Base-by-base conservation (phyloP, 2,888 invertebrate species). In the Xestia xanthographa region DNA sequence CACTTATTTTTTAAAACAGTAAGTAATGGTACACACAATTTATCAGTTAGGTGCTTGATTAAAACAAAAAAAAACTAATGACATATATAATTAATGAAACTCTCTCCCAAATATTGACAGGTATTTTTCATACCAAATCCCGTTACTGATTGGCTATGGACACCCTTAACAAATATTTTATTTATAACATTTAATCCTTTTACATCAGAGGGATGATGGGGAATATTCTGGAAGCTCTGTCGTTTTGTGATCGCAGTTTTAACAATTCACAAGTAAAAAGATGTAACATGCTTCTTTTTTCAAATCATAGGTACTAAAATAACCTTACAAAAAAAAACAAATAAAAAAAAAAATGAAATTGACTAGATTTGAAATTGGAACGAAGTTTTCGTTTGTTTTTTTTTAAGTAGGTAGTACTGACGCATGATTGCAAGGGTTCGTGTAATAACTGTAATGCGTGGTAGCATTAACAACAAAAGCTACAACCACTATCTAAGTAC, bases 141-240 rank as follows among this genome's bases (percentile, higher is more conserved):
- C 29, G 72, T 83, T 80, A 83, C 76, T 79, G 77, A 84, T 86
- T 86, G 77, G 45, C 60, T 76, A 78, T 69, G 70, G 76, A 76
- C 63, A 63, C 58, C 71, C 71, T 86, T 20, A 73, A 84, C 72
- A 74, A 87, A 88, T 77, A 83, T 84, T 87, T 74, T 85, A 82
- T 82, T 80, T 79, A 76, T 83, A 75, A 80, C 65, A 82, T 76
- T 79, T 75, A 80, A 87, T 88, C 83, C 79, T 75, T 84, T 86
- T 86, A 84, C 70, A 58, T 81, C 82, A 82, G 56, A 83, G 69
- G 74, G 80, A 60, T 78, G 63, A 78, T 65, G 78, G 66, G 75
- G 72, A 45, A 65, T 87, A 87, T 88, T 88, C 85, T 88, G 78
- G 17, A 76, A 72, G 62, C 63, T 17, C 62, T 68, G 63, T 50